These are phyloP conservation scores for Digitonthophagus gazella DNA, from an alignment of 2,888 invertebrate genomes.

Conservation along the genomic window DNA sequence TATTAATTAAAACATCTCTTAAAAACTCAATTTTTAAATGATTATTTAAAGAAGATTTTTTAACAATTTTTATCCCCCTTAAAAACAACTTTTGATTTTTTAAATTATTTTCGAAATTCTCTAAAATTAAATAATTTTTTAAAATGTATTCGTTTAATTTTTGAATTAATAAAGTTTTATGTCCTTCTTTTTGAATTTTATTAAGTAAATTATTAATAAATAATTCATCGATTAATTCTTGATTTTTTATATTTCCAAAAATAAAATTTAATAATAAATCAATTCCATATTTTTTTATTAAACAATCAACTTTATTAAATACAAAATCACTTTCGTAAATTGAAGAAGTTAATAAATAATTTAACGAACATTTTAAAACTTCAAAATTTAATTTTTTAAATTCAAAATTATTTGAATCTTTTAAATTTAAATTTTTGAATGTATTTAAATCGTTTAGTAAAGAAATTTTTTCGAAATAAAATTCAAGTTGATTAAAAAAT, in stretches of 20 bases:
- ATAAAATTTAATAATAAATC: slow-evolving; percentile 1
- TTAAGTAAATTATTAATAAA: neutral
- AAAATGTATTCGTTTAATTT: slow-evolving; percentile 13
- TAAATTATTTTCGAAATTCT: slow-evolving; percentile 35
- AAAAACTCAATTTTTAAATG: neutral
- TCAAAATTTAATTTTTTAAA: slow-evolving; percentile 6
- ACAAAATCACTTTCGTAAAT: neutral
- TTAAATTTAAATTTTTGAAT: neutral
- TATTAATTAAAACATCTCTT: slow-evolving; percentile 23
- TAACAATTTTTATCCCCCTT: slow-evolving; percentile 39
- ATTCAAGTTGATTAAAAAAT: neutral
- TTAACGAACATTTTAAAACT: neutral
- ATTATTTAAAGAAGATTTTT: slow-evolving; percentile 15
- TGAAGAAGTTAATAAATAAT: neutral
- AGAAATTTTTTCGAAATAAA: neutral
- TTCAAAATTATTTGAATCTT: neutral
- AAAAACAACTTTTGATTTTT: slow-evolving; percentile 39
- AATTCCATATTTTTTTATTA: neutral
- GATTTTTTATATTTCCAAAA: neutral
- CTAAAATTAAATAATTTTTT: neutral
- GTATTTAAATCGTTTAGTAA: neutral
- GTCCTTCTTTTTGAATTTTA: too few relatives aligned
- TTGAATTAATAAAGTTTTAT: too few relatives aligned
- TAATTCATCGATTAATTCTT: neutral
- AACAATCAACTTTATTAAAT: too few relatives aligned